Conservation (phyloP, 2,113 vertebrate genomes). For the Amphiprion percula region DNA sequence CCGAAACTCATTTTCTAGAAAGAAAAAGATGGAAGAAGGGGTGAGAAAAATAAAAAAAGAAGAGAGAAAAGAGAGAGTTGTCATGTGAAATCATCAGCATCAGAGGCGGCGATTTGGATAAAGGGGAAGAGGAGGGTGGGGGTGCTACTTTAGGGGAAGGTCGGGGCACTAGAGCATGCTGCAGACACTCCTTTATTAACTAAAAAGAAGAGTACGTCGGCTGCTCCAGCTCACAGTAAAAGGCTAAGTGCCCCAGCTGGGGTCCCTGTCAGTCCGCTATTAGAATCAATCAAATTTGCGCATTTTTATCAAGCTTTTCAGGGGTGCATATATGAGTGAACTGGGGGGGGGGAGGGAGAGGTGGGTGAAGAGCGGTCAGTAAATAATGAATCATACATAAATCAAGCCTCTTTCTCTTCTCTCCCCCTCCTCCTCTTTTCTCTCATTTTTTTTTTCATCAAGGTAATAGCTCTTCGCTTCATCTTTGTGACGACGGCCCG, state of each 20-base stretch:
- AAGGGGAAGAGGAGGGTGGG: conserved; percentile 35
- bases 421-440: neutral
- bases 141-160: conserved; percentile 52
- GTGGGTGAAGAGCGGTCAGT: conserved; percentile 73
- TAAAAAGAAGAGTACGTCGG: conserved; percentile 52
- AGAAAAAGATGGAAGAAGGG: neutral
- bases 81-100: conserved; percentile 63
- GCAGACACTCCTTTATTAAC: conserved; percentile 78
- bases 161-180: conserved; percentile 48
- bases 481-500: conserved; percentile 36
- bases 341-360: conserved; percentile 25
- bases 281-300: conserved; percentile 87
- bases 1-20: conserved; percentile 96
- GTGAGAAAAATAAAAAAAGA: neutral
- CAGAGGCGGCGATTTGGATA: conserved; percentile 46
- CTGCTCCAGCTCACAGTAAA: conserved; percentile 16
- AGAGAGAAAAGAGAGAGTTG: conserved; percentile 2
- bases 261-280: conserved; percentile 80
- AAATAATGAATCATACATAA: conserved; percentile 87
- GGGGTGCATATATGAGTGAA: conserved; percentile 59
- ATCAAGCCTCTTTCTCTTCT: conserved; percentile 69
- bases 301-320: conserved; percentile 84
- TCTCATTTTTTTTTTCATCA: conserved; percentile 65
- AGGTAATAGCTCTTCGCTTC: conserved; percentile 66
- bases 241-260: conserved; percentile 81